Conservation (phyloP, 2,888 invertebrate genomes). For the Eristalinus sepulchralis region DNA sequence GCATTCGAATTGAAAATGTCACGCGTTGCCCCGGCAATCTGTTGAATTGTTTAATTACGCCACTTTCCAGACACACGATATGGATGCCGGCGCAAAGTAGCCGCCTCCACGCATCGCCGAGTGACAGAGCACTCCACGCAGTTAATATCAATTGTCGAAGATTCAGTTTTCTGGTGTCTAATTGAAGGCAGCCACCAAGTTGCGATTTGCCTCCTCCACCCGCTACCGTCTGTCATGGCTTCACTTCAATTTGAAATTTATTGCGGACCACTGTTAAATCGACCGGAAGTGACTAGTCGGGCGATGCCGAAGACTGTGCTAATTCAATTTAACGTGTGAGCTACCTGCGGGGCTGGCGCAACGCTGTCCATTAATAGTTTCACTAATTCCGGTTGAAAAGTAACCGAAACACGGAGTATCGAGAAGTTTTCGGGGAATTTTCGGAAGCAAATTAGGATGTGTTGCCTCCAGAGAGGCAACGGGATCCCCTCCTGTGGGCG, state of each 20-base stretch:
- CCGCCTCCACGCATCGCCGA: slow-evolving; percentile 23
- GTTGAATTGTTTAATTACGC: slow-evolving; percentile 41
- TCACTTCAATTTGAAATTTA: slow-evolving; percentile 22
- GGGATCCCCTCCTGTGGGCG: background rate
- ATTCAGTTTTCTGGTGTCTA: background rate
- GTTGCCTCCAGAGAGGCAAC: background rate
- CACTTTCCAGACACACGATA: slow-evolving; percentile 6
- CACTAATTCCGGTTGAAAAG: slow-evolving; percentile 21
- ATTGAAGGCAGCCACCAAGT: slow-evolving; percentile 16
- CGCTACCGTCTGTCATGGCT: slow-evolving; percentile 21
- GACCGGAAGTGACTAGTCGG: slow-evolving; percentile 24
- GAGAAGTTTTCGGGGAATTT: background rate
- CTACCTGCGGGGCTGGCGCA: background rate
- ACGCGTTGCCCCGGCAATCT: slow-evolving; percentile 35
- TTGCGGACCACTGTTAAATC: slow-evolving; percentile 19
- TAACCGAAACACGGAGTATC: background rate
- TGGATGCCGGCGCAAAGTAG: background rate
- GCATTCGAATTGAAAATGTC: slow-evolving; percentile 41
- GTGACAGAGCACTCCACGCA: background rate
- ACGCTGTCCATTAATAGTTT: slow-evolving; percentile 38
- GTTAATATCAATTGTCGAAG: background rate
- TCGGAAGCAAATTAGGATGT: background rate
- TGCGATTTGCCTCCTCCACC: slow-evolving; percentile 38
- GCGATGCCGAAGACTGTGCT: background rate
- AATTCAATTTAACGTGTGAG: slow-evolving; percentile 39